A percentile compares a stretch with the other conserved stretches of the same genome.
phyloP scores from a whole-genome alignment of 2,888 invertebrate genomes.

The Euclidia mi region DNA sequence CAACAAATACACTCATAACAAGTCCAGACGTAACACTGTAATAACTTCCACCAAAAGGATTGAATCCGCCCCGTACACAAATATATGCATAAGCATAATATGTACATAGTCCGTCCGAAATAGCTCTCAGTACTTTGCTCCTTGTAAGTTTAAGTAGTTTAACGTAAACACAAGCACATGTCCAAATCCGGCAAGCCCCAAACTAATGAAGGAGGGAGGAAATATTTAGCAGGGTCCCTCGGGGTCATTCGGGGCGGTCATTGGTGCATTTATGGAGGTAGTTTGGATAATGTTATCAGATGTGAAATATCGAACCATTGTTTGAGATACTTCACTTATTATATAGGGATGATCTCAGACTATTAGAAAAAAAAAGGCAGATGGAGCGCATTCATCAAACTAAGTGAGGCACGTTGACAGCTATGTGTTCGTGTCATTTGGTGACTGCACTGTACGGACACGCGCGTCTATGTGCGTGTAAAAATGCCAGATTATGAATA shows the following conservation, averaged over 20 bases:
- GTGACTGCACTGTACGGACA: no score
- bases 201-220: constrained; percentile 18
- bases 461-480: no score
- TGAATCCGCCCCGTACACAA: background rate
- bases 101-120: constrained; percentile 1
- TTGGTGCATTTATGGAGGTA: constrained; percentile 9
- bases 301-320: background rate
- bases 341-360: no score
- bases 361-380: no score
- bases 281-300: constrained; percentile 5
- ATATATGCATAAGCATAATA: background rate
- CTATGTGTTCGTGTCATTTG: no score
- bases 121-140: constrained; percentile 6
- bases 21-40: background rate
- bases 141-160: constrained; percentile 20
- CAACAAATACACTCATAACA: no score
- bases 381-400: no score
- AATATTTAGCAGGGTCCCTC: constrained; percentile 24
- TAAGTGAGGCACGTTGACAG: no score
- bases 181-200: constrained; percentile 8
- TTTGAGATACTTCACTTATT: no score
- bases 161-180: constrained; percentile 15
- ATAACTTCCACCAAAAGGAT: background rate
- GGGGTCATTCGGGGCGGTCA: constrained; percentile 13
- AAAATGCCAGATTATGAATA: no score